Conservation (phyloP, 2,888 invertebrate genomes). For the Hololepta plana region DNA sequence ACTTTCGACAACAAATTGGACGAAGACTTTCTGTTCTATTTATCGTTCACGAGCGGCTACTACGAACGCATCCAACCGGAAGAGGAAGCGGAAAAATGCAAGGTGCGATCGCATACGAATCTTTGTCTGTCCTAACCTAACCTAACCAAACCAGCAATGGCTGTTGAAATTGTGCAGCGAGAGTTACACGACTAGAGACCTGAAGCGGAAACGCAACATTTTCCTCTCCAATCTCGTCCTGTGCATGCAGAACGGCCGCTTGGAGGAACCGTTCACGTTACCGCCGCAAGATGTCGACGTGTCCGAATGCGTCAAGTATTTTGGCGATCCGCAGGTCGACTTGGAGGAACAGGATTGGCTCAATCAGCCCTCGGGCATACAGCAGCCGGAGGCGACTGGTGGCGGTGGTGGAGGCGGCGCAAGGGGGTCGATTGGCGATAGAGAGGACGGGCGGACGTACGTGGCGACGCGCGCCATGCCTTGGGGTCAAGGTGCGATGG, state of each 20-base stretch:
- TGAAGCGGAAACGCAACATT: constrained; percentile 27
- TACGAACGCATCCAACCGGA: constrained; percentile 15
- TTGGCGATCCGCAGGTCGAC: constrained; percentile 16
- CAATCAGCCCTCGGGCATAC: background rate
- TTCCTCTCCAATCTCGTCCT: constrained; percentile 27
- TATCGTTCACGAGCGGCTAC: constrained; percentile 22
- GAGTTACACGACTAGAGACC: constrained; percentile 18
- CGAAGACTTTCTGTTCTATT: constrained; percentile 28
- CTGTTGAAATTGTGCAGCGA: constrained; percentile 25
- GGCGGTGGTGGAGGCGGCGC: background rate
- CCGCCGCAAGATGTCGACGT: constrained; percentile 23
- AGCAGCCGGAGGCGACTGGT: no score
- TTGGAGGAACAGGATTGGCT: constrained; percentile 11
- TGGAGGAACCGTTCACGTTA: constrained; percentile 22
- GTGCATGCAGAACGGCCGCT: constrained; percentile 24
- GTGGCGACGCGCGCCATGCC: constrained; percentile 29
- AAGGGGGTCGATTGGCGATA: constrained; percentile 13
- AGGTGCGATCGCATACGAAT: no score
- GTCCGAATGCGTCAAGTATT: constrained; percentile 20
- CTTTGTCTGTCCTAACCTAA: background rate
- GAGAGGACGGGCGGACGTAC: constrained; percentile 26
- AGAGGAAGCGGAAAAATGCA: constrained; percentile 14
- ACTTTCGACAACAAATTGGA: constrained; percentile 26
- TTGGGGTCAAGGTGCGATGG: constrained; percentile 27
- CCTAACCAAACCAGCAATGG: constrained; percentile 16